These are phyloP conservation scores for Pempheris klunzingeri DNA, from an alignment of 2,797 vertebrate genomes.

Conservation along the genomic window DNA sequence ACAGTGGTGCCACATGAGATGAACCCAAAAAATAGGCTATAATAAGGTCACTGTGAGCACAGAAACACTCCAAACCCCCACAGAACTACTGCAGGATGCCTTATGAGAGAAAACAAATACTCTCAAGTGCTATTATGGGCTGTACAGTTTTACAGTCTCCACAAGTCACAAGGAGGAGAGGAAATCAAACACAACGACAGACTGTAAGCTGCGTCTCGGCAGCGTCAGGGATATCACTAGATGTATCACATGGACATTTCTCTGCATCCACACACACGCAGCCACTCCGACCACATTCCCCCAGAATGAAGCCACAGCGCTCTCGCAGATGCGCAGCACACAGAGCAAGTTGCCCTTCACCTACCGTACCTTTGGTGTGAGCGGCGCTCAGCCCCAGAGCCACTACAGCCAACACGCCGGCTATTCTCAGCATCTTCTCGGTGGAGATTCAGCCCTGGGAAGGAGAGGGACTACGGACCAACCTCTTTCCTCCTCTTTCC, in stretches of 20 bases:
- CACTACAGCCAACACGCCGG: conserved; percentile 75
- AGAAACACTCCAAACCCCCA: conserved; percentile 8
- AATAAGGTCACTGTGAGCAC: conserved; percentile 42
- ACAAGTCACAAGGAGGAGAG: conserved; percentile 35
- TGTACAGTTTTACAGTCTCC: conserved; percentile 14
- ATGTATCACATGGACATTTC: conserved; percentile 27
- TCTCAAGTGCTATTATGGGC: conserved; percentile 24
- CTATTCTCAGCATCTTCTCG: conserved; percentile 81
- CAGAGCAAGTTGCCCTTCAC: conserved; percentile 80
- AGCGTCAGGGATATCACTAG: no score
- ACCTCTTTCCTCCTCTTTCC: conserved; percentile 65
- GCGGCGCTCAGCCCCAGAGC: conserved; percentile 83
- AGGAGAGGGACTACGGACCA: conserved; percentile 53
- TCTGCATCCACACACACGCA: conserved; percentile 42
- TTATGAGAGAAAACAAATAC: conserved; percentile 29
- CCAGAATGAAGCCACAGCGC: conserved; percentile 3
- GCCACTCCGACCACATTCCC: conserved; percentile 20
- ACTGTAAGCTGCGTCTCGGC: conserved; percentile 15
- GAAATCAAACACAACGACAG: conserved; percentile 2
- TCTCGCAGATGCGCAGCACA: conserved; percentile 35
- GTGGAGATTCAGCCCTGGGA: conserved; percentile 52
- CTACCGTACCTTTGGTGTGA: conserved; percentile 88
- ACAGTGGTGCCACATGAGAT: conserved; percentile 8
- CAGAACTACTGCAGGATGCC: conserved; percentile 8
- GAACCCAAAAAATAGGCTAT: conserved; percentile 3